phyloP scores from a whole-genome alignment of 1,140 invertebrate species.

The Wiebesia pumilae region DNA sequence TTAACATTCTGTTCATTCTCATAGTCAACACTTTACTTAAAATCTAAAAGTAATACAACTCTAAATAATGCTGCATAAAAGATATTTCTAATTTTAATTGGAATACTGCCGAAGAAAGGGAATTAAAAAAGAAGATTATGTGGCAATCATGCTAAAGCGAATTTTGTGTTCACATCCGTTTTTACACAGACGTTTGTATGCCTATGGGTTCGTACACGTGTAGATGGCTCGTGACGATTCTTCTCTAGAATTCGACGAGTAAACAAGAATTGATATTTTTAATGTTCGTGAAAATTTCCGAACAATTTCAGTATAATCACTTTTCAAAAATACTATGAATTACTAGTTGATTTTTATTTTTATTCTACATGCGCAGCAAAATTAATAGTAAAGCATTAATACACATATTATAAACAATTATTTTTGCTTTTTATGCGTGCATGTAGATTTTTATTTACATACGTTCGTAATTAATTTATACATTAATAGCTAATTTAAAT shows the following conservation, averaged over 20 bases:
- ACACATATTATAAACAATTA: no score
- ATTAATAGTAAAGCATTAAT: no score
- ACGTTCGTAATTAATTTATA: no score
- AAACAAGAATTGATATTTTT: conserved; percentile 3
- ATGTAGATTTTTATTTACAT: no score
- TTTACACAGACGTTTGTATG: not conserved
- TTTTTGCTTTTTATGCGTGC: no score
- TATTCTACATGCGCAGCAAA: no score
- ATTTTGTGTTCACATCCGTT: not conserved
- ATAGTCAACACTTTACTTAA: not conserved
- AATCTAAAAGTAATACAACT: not conserved
- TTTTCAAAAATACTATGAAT: no score
- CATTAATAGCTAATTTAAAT: no score
- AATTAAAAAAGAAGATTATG: not conserved
- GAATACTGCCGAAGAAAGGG: not conserved
- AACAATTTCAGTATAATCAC: not conserved
- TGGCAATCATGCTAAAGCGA: not conserved
- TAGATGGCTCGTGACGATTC: not conserved
- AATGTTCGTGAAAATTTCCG: not conserved
- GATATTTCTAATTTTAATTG: not conserved
- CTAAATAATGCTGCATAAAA: not conserved
- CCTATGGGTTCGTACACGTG: not conserved
- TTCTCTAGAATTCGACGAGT: conserved; percentile 1
- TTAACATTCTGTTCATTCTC: not conserved
- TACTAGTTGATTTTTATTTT: no score